These are phyloP conservation scores for Acanthiza pusilla DNA, from an alignment of 2,797 vertebrate species.

Conservation along the genomic window DNA sequence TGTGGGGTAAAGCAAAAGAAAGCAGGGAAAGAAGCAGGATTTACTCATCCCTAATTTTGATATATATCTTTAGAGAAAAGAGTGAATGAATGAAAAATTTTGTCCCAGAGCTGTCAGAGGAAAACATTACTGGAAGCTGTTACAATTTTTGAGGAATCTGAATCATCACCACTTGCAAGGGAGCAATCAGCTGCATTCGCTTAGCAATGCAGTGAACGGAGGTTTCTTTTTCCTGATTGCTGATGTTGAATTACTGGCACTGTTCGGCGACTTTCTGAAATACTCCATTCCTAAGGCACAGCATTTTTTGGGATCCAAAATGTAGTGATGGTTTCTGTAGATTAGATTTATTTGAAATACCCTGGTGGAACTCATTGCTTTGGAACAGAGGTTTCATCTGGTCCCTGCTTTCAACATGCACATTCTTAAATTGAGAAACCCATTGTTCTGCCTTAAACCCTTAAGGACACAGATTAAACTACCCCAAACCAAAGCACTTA, in stretches of 20 bases:
- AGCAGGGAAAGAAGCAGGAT: background rate
- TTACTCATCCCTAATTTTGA: background rate
- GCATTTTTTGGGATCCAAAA: background rate
- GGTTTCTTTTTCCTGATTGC: background rate
- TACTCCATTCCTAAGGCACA: background rate
- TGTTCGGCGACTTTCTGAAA: background rate
- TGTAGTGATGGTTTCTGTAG: background rate
- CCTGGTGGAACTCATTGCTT: background rate
- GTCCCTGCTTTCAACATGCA: background rate
- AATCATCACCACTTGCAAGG: background rate
- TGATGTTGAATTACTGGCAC: background rate
- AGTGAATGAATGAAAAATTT: background rate
- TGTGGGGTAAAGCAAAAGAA: background rate
- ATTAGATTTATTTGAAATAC: background rate
- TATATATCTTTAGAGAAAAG: background rate
- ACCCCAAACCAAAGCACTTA: background rate
- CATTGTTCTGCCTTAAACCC: background rate
- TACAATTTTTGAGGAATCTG: constrained; percentile 12
- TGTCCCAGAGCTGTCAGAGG: background rate
- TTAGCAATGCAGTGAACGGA: background rate
- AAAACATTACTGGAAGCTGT: background rate
- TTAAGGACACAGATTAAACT: background rate
- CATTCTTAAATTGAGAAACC: background rate
- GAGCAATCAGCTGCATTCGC: background rate
- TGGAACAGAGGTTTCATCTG: background rate